A percentile compares a stretch with the other conserved stretches of the same genome.
Evolutionary conservation across 2,888 invertebrate genomes (phyloP).

Genomic region (Syritta pipiens): DNA sequence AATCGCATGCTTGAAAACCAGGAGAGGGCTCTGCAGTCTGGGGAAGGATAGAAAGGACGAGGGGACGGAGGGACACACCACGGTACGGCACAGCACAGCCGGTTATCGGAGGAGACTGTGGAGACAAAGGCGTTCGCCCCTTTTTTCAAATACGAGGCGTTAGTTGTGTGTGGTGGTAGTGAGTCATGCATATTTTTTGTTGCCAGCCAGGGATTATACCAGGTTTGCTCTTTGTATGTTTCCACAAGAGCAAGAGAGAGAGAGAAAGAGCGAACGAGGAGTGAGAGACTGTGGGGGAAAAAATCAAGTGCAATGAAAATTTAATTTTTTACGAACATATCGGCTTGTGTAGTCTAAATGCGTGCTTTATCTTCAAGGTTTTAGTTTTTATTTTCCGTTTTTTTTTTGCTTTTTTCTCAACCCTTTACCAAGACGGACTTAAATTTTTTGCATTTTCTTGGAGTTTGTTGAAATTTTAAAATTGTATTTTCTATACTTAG

Average conservation of each 20-base stretch:
- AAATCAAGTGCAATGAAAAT: constrained; percentile 45
- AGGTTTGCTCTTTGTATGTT: neutral
- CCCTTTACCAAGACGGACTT: too few relatives aligned
- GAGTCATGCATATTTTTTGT: constrained; percentile 53
- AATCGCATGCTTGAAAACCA: constrained; percentile 60
- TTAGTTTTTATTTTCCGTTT: neutral
- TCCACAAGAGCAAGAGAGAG: too few relatives aligned
- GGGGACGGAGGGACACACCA: too few relatives aligned
- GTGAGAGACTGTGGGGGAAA: neutral
- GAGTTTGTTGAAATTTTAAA: too few relatives aligned
- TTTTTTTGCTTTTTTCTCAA: too few relatives aligned
- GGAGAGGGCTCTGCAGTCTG: constrained; percentile 51
- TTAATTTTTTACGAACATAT: constrained; percentile 13
- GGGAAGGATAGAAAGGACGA: too few relatives aligned
- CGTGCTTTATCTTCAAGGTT: neutral
- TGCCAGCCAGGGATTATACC: constrained; percentile 55
- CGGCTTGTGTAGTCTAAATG: constrained; percentile 2
- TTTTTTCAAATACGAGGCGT: constrained; percentile 39
- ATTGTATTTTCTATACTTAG: too few relatives aligned
- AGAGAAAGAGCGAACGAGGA: too few relatives aligned
- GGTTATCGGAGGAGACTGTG: constrained; percentile 14
- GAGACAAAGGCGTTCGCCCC: constrained; percentile 46
- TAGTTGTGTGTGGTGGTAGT: constrained; percentile 56
- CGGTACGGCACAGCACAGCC: too few relatives aligned
- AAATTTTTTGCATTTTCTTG: too few relatives aligned